Base-by-base conservation (phyloP, 2,113 vertebrate species). In the Takifugu flavidus region DNA sequence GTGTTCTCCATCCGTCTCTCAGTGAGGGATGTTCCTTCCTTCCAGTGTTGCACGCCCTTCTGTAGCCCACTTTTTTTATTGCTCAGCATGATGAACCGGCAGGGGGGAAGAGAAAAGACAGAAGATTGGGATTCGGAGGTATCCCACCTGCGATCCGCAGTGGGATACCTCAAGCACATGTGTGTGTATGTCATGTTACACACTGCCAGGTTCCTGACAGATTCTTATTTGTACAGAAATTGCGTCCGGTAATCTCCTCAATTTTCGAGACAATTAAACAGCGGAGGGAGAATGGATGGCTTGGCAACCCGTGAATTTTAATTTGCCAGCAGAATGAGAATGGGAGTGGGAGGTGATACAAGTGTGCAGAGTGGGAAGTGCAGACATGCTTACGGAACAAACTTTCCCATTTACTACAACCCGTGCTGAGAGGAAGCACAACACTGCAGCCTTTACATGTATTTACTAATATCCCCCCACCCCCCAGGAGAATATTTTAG, bases 211-310 rank as follows among this genome's bases (percentile, higher is more conserved):
- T 58, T 74, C 81, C 67, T 83, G 79, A 82, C 73, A 78, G 55
- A 87, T 71, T 80, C 74, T 75, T 80, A 82, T 84, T 82, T 76
- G 76, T 81, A 83, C 71, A 79, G 78, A 85, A 80, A 86, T 82
- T 63, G 66, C n/a, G 13, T 53, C 25, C 15, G 13, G 79, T 86
- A 82, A 87, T 87, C 80, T 81, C 82, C 73, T 83, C 80, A 84
- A 87, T 89, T 90, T 91, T 85, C 73, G 20, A 87, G 82, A 87
- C 86, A 89, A 87, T 90, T 86, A 89, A 75, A 68, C 82, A 89
- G 74, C 44, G 70, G 77, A 77, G 64, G 82, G 65, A 75, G 82
- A 88, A 83, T 82, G 70, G 77, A 79, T 80, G 84, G 78, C 78
- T 82, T 86, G 82, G 82, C 81, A 88, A 83, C 39, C 74, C 53